These are phyloP conservation scores for Sapajus apella DNA, from an alignment of 2,113 vertebrate species.

Conservation along the genomic window DNA sequence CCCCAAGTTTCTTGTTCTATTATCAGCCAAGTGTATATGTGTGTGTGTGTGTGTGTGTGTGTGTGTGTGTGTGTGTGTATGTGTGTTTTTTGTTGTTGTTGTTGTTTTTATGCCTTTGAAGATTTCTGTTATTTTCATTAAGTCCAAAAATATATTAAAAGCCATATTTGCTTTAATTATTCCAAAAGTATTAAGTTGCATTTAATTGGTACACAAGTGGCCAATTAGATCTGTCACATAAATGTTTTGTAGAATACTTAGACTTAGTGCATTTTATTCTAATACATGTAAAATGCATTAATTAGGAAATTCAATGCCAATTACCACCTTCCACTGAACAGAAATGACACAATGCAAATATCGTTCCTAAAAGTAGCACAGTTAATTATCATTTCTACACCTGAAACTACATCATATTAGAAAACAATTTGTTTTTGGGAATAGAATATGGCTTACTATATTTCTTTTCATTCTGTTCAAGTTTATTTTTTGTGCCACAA, in stretches of 20 bases:
- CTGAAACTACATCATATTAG: background rate
- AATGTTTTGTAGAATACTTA: slow-evolving; percentile 35
- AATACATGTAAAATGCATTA: background rate
- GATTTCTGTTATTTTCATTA: slow-evolving; percentile 19
- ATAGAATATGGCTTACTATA: background rate
- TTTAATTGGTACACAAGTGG: slow-evolving; percentile 56
- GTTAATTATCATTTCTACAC: background rate
- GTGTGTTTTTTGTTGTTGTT: background rate
- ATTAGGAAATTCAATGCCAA: slow-evolving; percentile 25
- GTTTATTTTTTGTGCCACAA: slow-evolving; percentile 19
- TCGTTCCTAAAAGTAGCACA: background rate
- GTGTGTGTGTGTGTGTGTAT: too few relatives aligned
- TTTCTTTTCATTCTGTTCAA: slow-evolving; percentile 9
- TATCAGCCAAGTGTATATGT: background rate
- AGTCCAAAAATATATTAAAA: slow-evolving; percentile 7
- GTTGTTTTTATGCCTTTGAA: background rate
- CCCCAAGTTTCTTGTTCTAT: background rate
- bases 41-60: too few relatives aligned
- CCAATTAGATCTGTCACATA: slow-evolving; percentile 41
- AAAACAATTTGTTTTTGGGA: slow-evolving; percentile 46
- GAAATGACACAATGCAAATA: slow-evolving; percentile 22
- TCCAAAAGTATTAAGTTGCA: background rate
- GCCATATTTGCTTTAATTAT: slow-evolving; percentile 43
- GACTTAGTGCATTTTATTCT: slow-evolving; percentile 15
- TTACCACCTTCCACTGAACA: background rate